These are phyloP conservation scores for Calameuta idolon DNA, from an alignment of 2,888 invertebrate genomes.

Conservation along the genomic window DNA sequence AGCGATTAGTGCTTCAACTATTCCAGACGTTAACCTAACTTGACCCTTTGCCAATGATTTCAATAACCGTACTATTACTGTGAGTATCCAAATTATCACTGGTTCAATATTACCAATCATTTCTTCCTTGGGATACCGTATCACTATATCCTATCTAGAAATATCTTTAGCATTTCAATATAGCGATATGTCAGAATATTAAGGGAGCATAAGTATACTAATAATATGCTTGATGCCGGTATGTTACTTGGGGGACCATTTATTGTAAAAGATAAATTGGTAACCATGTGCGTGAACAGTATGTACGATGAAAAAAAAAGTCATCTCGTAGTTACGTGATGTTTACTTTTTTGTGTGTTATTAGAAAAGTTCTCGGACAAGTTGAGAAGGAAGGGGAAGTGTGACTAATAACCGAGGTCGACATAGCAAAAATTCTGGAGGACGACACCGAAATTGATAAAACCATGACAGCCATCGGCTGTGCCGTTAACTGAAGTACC, in stretches of 20 bases:
- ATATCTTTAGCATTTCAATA: neutral
- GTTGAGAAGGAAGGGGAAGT: neutral
- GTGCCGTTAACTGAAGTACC: neutral
- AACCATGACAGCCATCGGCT: neutral
- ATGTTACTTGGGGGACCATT: neutral
- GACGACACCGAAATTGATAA: neutral
- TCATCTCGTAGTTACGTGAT: neutral
- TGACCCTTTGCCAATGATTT: neutral
- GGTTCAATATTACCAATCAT: neutral
- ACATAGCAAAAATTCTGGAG: neutral
- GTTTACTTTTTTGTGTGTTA: neutral
- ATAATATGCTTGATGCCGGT: neutral
- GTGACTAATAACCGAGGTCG: neutral
- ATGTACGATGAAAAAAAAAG: neutral
- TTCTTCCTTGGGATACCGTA: neutral
- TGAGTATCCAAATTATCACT: neutral
- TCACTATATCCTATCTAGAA: neutral
- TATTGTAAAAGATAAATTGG: neutral
- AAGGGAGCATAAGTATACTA: neutral
- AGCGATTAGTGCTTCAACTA: neutral
- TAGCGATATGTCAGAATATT: neutral
- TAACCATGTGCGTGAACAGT: neutral
- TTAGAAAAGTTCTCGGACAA: neutral
- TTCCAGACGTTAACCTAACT: neutral
- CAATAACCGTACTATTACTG: neutral